A percentile compares a stretch with the other conserved stretches of the same genome.
phyloP scores from a whole-genome alignment of 2,113 vertebrate species.

The Candoia aspera region DNA sequence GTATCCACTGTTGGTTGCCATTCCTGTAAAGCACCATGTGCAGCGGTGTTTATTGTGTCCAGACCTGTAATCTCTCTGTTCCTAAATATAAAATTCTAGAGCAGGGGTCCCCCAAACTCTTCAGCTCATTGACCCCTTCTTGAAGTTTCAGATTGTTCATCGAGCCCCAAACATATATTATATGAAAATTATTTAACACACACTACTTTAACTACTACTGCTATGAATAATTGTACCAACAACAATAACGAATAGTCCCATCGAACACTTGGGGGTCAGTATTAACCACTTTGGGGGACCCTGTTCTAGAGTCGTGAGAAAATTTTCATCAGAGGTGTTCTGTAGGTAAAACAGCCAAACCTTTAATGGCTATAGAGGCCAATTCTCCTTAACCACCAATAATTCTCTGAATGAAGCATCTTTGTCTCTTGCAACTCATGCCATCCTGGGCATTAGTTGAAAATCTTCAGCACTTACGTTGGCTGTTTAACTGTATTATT shows the following conservation, averaged over 20 bases:
- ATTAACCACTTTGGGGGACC: too few species aligned
- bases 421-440: background rate
- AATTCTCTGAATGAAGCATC: conserved; percentile 26
- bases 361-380: conserved; percentile 4
- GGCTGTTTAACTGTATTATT: background rate
- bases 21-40: background rate
- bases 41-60: background rate
- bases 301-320: background rate
- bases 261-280: too few species aligned
- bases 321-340: conserved; percentile 7
- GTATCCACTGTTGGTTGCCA: background rate
- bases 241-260: too few species aligned
- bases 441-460: conserved; percentile 4
- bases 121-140: too few species aligned
- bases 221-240: too few species aligned
- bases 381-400: background rate
- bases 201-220: background rate
- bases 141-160: background rate
- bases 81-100: background rate
- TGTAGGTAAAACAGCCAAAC: background rate
- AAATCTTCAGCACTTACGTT: background rate
- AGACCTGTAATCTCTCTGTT: background rate
- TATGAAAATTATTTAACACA: background rate
- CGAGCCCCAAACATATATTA: background rate
- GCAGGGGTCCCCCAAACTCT: too few species aligned